Evolutionary conservation across 2,113 vertebrate species (phyloP).

Genomic region (Fulmarus glacialis): DNA sequence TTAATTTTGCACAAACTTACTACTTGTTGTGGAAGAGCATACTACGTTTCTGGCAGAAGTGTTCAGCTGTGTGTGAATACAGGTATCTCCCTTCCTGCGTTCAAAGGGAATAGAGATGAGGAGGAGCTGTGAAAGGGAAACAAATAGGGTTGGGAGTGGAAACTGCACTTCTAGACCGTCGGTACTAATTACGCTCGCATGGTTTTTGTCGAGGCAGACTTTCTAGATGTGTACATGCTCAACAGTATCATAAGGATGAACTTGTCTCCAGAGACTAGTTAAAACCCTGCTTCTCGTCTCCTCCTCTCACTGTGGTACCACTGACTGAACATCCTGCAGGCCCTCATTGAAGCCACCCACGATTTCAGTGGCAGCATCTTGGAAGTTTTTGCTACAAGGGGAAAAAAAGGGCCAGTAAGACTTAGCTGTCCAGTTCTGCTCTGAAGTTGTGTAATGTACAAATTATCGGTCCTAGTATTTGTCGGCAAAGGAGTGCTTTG

Average conservation of each 20-base stretch:
- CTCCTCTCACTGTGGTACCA: neutral
- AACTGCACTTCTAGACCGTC: neutral
- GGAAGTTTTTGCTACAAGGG: neutral
- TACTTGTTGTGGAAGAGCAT: neutral
- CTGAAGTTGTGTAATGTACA: neutral
- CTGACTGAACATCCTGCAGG: neutral
- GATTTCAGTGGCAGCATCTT: neutral
- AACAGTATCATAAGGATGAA: neutral
- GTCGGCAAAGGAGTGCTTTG: neutral
- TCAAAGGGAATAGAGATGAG: neutral
- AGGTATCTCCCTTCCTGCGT: neutral
- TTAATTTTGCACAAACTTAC: neutral
- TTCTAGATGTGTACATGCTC: neutral
- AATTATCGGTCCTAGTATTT: neutral
- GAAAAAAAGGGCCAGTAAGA: neutral
- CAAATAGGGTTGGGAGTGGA: neutral
- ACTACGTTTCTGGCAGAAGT: neutral
- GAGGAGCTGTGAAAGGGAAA: neutral
- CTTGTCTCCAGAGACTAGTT: neutral
- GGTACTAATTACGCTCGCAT: accelerated
- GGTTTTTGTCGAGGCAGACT: neutral
- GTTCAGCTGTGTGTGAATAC: neutral
- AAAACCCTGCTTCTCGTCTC: neutral
- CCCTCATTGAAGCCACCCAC: neutral
- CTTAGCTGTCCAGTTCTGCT: neutral